A percentile compares a stretch with the other conserved stretches of the same genome.
These are phyloP conservation scores for Napeogenes inachia DNA, from an alignment of 2,888 invertebrate genomes.

Conservation along the genomic window DNA sequence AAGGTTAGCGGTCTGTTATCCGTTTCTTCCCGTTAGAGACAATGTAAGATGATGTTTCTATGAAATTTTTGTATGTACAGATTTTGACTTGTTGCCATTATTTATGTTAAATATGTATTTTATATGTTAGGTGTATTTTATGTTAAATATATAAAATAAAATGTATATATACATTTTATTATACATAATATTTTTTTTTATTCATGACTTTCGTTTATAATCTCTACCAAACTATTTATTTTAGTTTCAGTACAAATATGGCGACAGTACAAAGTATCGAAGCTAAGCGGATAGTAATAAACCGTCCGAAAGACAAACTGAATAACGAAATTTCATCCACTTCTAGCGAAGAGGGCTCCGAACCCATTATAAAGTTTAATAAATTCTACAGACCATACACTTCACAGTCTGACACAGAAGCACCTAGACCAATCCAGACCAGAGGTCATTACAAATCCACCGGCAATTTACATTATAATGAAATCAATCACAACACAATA, in stretches of 20 bases:
- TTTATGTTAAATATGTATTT: too few species aligned
- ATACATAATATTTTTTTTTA: slow-evolving; percentile 1
- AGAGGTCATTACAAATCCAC: slow-evolving; percentile 59
- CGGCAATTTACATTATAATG: slow-evolving; percentile 55
- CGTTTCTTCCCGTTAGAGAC: too few species aligned
- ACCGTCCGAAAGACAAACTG: slow-evolving; percentile 41
- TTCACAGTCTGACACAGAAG: slow-evolving; percentile 56
- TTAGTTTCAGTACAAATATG: slow-evolving; percentile 36
- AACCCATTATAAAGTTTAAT: slow-evolving; percentile 42
- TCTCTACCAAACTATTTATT: not conserved
- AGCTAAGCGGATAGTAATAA: slow-evolving; percentile 32
- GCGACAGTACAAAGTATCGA: slow-evolving; percentile 54
- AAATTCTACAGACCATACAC: slow-evolving; percentile 52
- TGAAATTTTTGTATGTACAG: too few species aligned
- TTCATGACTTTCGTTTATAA: not conserved
- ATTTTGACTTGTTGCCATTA: too few species aligned
- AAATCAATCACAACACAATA: slow-evolving; percentile 38
- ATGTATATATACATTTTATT: not conserved
- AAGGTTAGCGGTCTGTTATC: too few species aligned
- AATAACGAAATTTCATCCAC: slow-evolving; percentile 64
- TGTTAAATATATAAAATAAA: too few species aligned
- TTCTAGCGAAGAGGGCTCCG: slow-evolving; percentile 50
- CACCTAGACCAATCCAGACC: slow-evolving; percentile 36
- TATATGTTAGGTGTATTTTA: too few species aligned
- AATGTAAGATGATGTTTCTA: too few species aligned